A percentile compares a stretch with the other conserved stretches of the same genome.
Conservation (phyloP, 1,140 invertebrate genomes). For the Temnothorax nylanderi region DNA sequence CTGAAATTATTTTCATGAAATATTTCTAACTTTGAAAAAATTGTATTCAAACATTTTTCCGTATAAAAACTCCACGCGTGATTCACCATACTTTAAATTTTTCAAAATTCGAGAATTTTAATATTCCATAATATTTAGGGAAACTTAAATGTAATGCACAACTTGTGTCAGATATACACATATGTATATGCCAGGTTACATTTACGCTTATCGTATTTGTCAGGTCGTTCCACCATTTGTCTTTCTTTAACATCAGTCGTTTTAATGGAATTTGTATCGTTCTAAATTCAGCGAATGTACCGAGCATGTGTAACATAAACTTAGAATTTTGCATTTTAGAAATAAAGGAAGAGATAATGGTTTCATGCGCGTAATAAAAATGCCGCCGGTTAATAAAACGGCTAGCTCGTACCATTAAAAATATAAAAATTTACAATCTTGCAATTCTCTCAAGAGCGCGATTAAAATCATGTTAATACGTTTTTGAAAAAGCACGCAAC, state of each 20-base stretch:
- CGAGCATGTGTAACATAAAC: background rate
- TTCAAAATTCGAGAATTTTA: background rate
- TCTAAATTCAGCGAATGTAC: background rate
- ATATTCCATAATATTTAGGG: background rate
- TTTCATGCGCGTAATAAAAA: slow-evolving; percentile 36
- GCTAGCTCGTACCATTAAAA: slow-evolving; percentile 5
- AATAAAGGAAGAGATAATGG: slow-evolving; percentile 4
- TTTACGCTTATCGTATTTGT: slow-evolving; percentile 6
- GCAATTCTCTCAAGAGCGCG: background rate
- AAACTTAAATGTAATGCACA: background rate
- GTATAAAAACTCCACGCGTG: background rate
- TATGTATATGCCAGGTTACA: background rate
- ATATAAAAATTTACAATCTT: slow-evolving; percentile 19
- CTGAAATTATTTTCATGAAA: background rate
- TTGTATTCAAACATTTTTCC: background rate
- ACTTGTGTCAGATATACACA: background rate
- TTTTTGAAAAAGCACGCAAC: background rate
- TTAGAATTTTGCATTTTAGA: background rate
- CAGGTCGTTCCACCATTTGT: background rate
- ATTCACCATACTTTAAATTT: background rate
- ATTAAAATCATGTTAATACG: slow-evolving; percentile 39
- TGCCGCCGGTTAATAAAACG: background rate
- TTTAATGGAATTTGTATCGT: slow-evolving; percentile 5
- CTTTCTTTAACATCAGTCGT: background rate
- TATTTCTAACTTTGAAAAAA: background rate